phyloP scores from a whole-genome alignment of 2,888 invertebrate species.

The Acronicta leporina region DNA sequence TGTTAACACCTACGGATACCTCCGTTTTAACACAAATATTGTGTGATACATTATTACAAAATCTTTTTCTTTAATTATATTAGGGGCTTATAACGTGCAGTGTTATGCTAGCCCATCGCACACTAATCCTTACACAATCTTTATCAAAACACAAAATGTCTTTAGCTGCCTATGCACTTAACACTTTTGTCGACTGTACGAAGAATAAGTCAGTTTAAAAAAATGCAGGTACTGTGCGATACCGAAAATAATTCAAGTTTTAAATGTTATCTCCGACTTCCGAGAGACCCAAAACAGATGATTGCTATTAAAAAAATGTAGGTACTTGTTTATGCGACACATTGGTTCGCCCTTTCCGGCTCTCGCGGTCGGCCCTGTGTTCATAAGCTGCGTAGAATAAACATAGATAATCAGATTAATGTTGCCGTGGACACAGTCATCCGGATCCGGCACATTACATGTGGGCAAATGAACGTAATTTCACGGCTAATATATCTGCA shows the following conservation, averaged over 20 bases:
- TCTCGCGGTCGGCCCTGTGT: conserved; percentile 29
- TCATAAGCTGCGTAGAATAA: conserved; percentile 40
- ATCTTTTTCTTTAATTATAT: no score
- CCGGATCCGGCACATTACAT: conserved; percentile 50
- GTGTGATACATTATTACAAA: no score
- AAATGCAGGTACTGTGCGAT: conserved; percentile 4
- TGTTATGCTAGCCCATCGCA: no score
- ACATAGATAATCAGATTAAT: conserved; percentile 45
- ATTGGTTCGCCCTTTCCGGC: conserved; percentile 32
- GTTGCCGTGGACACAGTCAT: conserved; percentile 32
- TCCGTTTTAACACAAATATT: no score
- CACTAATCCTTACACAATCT: no score
- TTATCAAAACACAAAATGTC: no score
- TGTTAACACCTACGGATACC: no score
- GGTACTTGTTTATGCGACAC: conserved; percentile 25
- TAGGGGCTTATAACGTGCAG: no score
- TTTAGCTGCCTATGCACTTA: no score
- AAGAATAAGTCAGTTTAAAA: no score
- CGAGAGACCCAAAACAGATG: conserved; percentile 2
- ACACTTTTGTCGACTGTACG: no score
- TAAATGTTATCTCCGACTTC: conserved; percentile 1
- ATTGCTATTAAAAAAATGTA: conserved; percentile 24
- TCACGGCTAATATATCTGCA: conserved; percentile 30
- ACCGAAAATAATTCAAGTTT: not conserved
- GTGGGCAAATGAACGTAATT: conserved; percentile 29